phyloP scores from a whole-genome alignment of 2,888 invertebrate species.

The Hedychridium roseum region DNA sequence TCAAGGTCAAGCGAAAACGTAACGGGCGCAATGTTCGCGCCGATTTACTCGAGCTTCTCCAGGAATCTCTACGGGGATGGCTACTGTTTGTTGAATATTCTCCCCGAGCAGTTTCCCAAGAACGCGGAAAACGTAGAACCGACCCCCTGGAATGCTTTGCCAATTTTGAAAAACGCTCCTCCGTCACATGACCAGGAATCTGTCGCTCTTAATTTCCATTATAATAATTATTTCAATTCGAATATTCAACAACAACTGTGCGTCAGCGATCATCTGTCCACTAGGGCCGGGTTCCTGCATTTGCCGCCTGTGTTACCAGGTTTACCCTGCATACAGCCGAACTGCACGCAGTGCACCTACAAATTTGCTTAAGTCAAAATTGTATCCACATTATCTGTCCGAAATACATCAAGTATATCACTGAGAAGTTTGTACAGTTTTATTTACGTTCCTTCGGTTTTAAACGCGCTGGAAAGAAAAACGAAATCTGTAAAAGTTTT shows the following conservation, averaged over 20 bases:
- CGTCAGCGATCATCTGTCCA: constrained; percentile 29
- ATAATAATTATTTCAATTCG: constrained; percentile 49
- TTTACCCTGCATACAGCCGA: constrained; percentile 57
- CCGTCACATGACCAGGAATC: constrained; percentile 38
- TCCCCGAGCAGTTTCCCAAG: constrained; percentile 50
- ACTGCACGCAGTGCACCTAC: constrained; percentile 56
- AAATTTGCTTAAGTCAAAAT: constrained; percentile 41
- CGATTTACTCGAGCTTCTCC: constrained; percentile 47
- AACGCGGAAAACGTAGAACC: constrained; percentile 19
- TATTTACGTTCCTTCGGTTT: not conserved
- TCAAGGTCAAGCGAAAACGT: too few species aligned
- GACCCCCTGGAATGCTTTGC: constrained; percentile 10
- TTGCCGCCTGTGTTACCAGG: constrained; percentile 55
- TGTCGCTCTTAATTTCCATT: constrained; percentile 46
- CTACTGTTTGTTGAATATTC: constrained; percentile 53
- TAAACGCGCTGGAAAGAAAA: too few species aligned
- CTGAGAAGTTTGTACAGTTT: not conserved
- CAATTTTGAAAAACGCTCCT: constrained; percentile 12
- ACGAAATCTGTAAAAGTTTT: too few species aligned
- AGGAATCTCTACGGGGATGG: constrained; percentile 50
- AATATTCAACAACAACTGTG: constrained; percentile 48
- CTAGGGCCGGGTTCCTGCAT: constrained; percentile 34
- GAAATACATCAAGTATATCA: too few species aligned
- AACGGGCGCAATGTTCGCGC: constrained; percentile 31
- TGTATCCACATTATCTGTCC: too few species aligned